Evolutionary conservation across 2,113 vertebrate species (phyloP).

Genomic region (Actenoides lindsayi): DNA sequence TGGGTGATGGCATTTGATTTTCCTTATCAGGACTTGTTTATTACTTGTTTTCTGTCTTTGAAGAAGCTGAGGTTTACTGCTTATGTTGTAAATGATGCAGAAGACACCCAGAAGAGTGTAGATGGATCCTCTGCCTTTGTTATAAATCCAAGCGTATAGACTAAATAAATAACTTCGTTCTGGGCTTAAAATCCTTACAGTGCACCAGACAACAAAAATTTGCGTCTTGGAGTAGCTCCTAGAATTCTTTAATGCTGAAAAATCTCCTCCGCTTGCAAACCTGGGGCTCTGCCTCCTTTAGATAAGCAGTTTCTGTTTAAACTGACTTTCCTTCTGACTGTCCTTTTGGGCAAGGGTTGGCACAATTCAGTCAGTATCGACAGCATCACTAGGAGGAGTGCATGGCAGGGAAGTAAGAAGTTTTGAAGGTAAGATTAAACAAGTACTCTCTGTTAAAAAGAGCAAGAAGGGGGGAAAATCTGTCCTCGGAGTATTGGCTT

Average conservation of each 20-base stretch:
- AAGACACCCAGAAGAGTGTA: not conserved
- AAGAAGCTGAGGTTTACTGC: not conserved
- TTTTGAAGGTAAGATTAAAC: conserved; percentile 31
- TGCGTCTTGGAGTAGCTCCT: conserved; percentile 57
- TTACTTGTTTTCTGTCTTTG: not conserved
- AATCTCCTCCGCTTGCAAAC: not conserved
- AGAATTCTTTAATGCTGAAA: conserved; percentile 60
- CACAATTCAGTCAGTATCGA: not conserved
- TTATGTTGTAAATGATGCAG: not conserved
- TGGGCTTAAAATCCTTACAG: conserved; percentile 42
- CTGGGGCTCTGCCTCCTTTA: conserved; percentile 3
- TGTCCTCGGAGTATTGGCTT: not conserved
- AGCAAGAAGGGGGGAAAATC: not conserved
- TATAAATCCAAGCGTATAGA: conserved; percentile 32
- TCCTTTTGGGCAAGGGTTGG: not conserved
- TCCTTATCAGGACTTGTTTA: not conserved
- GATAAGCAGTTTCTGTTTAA: conserved; percentile 16
- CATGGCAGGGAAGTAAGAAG: not conserved
- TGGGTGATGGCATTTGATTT: not conserved
- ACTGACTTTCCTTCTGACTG: not conserved
- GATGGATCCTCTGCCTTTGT: not conserved
- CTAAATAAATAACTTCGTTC: conserved; percentile 61
- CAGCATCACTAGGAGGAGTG: not conserved
- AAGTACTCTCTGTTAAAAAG: not conserved
- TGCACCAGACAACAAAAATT: conserved; percentile 45